Percentiles rank a stretch among this genome's conserved stretches.
Evolutionary conservation across 1,140 invertebrate genomes (phyloP).

Genomic region (Calliopsis andreniformis): DNA sequence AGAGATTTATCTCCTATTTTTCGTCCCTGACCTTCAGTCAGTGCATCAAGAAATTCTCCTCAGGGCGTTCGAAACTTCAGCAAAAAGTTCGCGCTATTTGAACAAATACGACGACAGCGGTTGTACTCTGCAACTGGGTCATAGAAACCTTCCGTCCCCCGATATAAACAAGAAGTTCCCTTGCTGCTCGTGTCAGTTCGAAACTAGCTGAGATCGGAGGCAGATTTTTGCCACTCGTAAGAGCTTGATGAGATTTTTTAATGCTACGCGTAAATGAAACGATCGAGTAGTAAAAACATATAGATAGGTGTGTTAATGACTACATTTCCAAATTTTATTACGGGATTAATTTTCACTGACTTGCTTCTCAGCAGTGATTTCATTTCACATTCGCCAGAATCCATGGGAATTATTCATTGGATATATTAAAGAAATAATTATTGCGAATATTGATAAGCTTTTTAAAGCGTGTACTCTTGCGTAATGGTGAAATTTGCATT

Average conservation of each 20-base stretch:
- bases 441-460: neutral
- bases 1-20: conserved; percentile 48
- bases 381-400: no score
- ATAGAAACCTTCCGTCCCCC: conserved; percentile 36
- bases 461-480: no score
- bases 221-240: conserved; percentile 8
- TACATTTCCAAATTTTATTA: no score
- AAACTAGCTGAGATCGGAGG: conserved; percentile 9
- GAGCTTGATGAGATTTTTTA: no score
- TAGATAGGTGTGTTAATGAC: no score
- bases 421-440: no score
- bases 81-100: conserved; percentile 45
- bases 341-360: no score
- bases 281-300: no score
- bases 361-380: no score
- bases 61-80: conserved; percentile 11
- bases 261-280: no score
- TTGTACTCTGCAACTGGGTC: conserved; percentile 46
- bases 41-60: neutral
- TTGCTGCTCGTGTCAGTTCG: neutral
- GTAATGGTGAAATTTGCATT: neutral
- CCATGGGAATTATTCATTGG: no score
- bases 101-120: conserved; percentile 21
- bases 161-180: neutral
- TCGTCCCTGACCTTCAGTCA: conserved; percentile 58